These are phyloP conservation scores for Ceratosolen solmsi DNA, from an alignment of 1,140 invertebrate species.

Conservation along the genomic window DNA sequence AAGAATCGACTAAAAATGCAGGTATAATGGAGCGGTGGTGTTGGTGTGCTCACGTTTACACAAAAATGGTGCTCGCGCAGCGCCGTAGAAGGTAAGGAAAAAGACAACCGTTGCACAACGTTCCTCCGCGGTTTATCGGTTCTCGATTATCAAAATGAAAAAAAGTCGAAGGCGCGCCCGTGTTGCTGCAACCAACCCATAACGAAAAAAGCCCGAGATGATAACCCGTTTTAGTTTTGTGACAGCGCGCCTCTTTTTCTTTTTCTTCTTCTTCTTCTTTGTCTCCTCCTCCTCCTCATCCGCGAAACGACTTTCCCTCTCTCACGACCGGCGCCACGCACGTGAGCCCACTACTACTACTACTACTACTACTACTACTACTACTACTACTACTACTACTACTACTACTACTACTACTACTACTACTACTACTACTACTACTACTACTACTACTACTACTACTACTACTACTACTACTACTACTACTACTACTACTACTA, in stretches of 20 bases:
- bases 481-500: not conserved
- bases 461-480: constrained; percentile 25
- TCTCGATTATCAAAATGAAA: not conserved
- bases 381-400: too few species aligned
- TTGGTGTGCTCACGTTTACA: not conserved
- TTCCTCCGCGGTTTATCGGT: not conserved
- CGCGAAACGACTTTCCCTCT: constrained; percentile 42
- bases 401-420: not conserved
- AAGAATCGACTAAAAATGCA: not conserved
- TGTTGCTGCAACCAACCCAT: not conserved
- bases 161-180: not conserved
- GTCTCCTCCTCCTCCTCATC: not conserved
- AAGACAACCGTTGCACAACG: not conserved
- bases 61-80: not conserved
- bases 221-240: not conserved
- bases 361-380: too few species aligned
- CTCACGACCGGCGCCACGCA: constrained; percentile 23
- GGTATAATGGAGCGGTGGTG: not conserved
- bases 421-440: constrained; percentile 30
- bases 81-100: not conserved
- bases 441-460: not conserved
- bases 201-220: constrained; percentile 7
- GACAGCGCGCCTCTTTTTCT: not conserved
- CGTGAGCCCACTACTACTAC: constrained; percentile 38
- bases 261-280: constrained; percentile 42